Evolutionary conservation across 1,140 invertebrate genomes (phyloP).

Genomic region (Hermatobates lingyangjiaoensis): DNA sequence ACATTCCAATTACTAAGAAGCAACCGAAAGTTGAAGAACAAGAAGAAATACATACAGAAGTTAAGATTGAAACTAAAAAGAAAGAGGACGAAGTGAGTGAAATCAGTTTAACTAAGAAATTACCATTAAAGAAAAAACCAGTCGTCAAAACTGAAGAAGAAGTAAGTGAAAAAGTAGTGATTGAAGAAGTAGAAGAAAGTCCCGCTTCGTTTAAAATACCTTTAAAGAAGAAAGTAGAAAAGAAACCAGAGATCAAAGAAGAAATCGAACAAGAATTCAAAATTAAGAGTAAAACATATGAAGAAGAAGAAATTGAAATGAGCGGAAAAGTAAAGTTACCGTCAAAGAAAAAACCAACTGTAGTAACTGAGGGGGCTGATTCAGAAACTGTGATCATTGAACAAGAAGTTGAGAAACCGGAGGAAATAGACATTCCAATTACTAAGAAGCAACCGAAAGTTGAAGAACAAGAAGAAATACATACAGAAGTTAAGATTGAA

Average conservation of each 20-base stretch:
- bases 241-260: slow-evolving; percentile 26
- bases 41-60: not conserved
- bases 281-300: slow-evolving; percentile 60
- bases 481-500: slow-evolving; percentile 20
- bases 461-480: slow-evolving; percentile 20
- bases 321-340: slow-evolving; percentile 61
- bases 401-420: slow-evolving; percentile 37
- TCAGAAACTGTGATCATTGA: slow-evolving; percentile 39
- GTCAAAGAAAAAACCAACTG: slow-evolving; percentile 49
- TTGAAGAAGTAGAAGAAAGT: slow-evolving; percentile 37
- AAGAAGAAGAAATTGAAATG: slow-evolving; percentile 70
- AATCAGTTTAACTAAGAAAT: slow-evolving; percentile 53
- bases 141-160: slow-evolving; percentile 36
- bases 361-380: slow-evolving; percentile 45
- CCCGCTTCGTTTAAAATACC: slow-evolving; percentile 34
- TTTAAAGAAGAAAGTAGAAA: slow-evolving; percentile 15
- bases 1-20: slow-evolving; percentile 18
- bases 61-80: slow-evolving; percentile 25
- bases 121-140: slow-evolving; percentile 52
- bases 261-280: slow-evolving; percentile 72
- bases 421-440: slow-evolving; percentile 29
- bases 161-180: slow-evolving; percentile 25
- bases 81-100: too few relatives aligned
- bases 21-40: slow-evolving; percentile 24
- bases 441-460: slow-evolving; percentile 15